A percentile compares a stretch with the other conserved stretches of the same genome.
phyloP scores from a whole-genome alignment of 2,797 vertebrate species.

The Micromesistius poutassou region DNA sequence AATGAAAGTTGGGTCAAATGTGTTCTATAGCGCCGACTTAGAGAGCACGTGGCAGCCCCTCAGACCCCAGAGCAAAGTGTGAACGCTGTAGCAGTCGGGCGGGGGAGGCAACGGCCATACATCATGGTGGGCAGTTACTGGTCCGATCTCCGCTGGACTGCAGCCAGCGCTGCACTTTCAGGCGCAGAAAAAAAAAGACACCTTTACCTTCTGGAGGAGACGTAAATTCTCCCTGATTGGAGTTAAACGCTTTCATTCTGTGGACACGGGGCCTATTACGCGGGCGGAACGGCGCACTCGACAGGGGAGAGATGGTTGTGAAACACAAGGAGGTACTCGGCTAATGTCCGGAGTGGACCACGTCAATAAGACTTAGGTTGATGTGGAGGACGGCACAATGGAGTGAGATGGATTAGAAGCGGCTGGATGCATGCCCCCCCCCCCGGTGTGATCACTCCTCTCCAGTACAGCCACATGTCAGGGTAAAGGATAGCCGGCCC shows the following conservation, averaged over 20 bases:
- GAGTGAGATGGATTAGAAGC: constrained; percentile 44
- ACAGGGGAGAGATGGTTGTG: constrained; percentile 59
- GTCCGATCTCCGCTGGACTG: constrained; percentile 60
- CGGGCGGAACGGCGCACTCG: constrained; percentile 47
- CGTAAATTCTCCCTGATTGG: constrained; percentile 73
- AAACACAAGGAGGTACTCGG: constrained; percentile 58
- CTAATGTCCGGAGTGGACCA: constrained; percentile 61
- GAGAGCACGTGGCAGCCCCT: constrained; percentile 43
- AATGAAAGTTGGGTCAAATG: constrained; percentile 50
- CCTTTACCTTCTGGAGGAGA: constrained; percentile 69
- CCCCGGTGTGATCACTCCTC: constrained; percentile 35
- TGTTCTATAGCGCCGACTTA: constrained; percentile 40
- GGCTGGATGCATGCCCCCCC: constrained; percentile 21
- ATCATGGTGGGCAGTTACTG: constrained; percentile 62
- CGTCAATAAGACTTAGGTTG: constrained; percentile 62
- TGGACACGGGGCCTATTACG: constrained; percentile 64
- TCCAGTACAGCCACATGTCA: constrained; percentile 11
- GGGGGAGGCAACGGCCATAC: constrained; percentile 65
- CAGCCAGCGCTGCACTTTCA: constrained; percentile 75
- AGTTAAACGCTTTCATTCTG: constrained; percentile 73
- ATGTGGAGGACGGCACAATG: constrained; percentile 38
- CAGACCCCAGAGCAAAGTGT: constrained; percentile 51
- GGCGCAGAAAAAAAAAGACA: constrained; percentile 64
- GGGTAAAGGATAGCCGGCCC: constrained; percentile 6
- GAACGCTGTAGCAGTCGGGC: constrained; percentile 52